Evolutionary conservation across 2,113 vertebrate species (phyloP), one percentile per base, ranked within the genome.

Genomic region (Melanocharis versteri): DNA sequence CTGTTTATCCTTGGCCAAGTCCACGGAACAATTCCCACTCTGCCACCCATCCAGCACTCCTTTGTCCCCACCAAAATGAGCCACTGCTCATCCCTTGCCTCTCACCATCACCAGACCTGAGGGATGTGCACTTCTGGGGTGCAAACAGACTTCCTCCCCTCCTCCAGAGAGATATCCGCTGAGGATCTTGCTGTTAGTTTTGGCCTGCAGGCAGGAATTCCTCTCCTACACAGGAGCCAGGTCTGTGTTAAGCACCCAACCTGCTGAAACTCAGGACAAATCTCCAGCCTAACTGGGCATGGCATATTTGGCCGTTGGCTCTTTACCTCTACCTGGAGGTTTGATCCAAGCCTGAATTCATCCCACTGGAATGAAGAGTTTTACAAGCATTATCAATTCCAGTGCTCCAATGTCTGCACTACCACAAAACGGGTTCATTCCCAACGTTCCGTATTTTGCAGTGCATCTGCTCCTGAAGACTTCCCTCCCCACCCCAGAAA

Each of bases 101-200:
- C 45, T 24, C 13, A 39, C 16, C 44, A 57, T 24, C 76, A 40
- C 37, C 39, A 72, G 37, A 40, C 14, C 15, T 6, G 11, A 50
- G 35, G 42, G 18, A 26, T 6, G 1, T 1, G 1, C 0, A 2
- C 15, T 58, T 69, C 13, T 45, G 35, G 11, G 48, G 28, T 11
- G 37, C 50, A 45, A 42, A 35, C 42, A 3, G 3, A 40, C 6
- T 37, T 56, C 27, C 15, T 53, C 17, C 42, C 8, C 40, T 30
- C 54, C 62, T 65, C 31, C 75, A 68, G 31, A 42, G 72, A 44
- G 18, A 17, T 73, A 61, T 90, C 40, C 51, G 13, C 6, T 5
- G 1, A 15, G 62, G 23, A 70, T 21, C 27, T 54, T 20, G 24
- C 53, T 68, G 6, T 17, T 48, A 13, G 9, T 11, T 88, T 76